Conservation (phyloP, 2,797 vertebrate genomes). For the Propithecus deckenii region DNA sequence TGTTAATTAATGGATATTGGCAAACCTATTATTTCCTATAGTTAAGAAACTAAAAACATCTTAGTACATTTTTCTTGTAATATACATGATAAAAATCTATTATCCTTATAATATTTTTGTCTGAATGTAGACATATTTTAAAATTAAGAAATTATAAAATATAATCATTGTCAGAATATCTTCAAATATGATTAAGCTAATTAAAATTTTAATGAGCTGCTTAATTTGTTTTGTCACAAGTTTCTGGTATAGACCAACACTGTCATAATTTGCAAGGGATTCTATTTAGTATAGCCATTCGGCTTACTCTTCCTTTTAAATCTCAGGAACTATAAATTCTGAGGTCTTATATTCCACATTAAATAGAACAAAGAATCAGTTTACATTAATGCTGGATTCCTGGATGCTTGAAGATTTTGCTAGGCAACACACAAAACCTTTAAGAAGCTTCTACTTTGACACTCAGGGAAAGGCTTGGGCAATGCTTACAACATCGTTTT, state of each 20-base stretch:
- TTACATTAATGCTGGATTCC: neutral
- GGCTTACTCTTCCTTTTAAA: neutral
- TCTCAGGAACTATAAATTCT: neutral
- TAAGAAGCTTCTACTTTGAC: neutral
- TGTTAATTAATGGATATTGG: neutral
- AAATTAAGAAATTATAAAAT: neutral
- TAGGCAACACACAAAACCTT: neutral
- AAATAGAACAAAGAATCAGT: neutral
- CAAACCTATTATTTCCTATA: neutral
- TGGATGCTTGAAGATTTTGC: neutral
- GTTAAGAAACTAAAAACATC: neutral
- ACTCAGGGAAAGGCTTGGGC: neutral
- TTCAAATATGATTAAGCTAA: neutral
- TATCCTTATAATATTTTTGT: neutral
- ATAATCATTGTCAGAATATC: neutral
- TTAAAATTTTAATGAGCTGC: neutral
- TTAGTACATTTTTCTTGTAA: neutral
- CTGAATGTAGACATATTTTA: neutral
- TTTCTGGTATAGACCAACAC: neutral
- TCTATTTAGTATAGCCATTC: neutral
- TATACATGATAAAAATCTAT: neutral
- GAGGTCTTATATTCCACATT: neutral
- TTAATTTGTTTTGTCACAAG: neutral
- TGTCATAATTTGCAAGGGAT: neutral
- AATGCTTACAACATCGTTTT: slow-evolving; percentile 35